These are phyloP conservation scores for Trogon melanurus DNA, from an alignment of 2,113 vertebrate species.

Conservation along the genomic window DNA sequence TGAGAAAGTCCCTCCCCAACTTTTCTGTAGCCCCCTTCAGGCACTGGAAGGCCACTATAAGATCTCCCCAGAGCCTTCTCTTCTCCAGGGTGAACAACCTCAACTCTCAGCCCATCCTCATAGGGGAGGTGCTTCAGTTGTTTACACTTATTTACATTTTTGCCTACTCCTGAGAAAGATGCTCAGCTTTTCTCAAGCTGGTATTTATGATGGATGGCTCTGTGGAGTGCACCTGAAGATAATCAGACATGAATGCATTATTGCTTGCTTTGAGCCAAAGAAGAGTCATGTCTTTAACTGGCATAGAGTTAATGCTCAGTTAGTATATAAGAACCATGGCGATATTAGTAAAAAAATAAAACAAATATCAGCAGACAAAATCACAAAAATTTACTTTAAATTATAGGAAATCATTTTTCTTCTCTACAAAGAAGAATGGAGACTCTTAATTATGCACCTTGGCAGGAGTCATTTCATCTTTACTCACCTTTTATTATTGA, in stretches of 20 bases:
- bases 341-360: background rate
- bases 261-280: background rate
- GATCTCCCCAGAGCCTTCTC: no score
- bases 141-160: background rate
- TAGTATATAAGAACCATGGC: background rate
- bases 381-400: background rate
- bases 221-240: background rate
- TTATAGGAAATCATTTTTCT: background rate
- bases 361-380: background rate
- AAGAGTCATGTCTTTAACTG: background rate
- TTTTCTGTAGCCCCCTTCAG: no score
- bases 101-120: no score
- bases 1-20: no score
- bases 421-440: background rate
- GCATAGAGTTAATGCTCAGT: background rate
- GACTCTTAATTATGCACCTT: background rate
- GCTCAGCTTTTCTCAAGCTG: background rate
- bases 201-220: background rate
- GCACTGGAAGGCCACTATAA: no score
- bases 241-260: background rate
- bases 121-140: no score
- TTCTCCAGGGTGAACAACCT: no score
- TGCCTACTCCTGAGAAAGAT: background rate
- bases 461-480: background rate
- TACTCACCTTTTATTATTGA: background rate